Conservation (phyloP, 2,113 vertebrate species). For the Oncorhynchus kisutch region DNA sequence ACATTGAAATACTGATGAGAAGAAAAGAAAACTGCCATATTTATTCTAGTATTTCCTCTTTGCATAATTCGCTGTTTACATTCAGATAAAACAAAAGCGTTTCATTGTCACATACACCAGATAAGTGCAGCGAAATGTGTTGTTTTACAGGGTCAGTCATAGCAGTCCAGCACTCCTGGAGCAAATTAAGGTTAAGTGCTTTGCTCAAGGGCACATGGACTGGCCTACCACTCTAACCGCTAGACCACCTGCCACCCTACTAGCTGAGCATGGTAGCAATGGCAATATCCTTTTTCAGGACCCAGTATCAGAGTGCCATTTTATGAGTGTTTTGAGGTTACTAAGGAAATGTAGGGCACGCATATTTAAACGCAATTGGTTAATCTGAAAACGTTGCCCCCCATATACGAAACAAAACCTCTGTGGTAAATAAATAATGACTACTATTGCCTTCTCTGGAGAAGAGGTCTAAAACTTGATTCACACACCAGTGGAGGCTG, state of each 20-base stretch:
- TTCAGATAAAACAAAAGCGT: background rate
- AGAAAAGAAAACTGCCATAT: no score
- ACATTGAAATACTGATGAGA: no score
- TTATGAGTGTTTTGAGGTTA: conserved; percentile 5
- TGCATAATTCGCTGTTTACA: no score
- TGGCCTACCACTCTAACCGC: no score
- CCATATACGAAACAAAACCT: conserved; percentile 52
- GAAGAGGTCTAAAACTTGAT: conserved; percentile 65
- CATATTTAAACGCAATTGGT: conserved; percentile 52
- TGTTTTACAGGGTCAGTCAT: no score
- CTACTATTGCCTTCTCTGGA: conserved; percentile 39
- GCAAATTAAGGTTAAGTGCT: no score
- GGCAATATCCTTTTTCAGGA: background rate
- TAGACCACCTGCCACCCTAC: background rate
- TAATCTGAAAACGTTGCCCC: conserved; percentile 58
- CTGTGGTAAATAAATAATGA: conserved; percentile 67
- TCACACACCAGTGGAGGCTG: background rate
- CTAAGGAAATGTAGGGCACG: conserved; percentile 35
- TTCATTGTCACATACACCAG: no score
- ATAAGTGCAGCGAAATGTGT: no score
- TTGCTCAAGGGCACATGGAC: no score
- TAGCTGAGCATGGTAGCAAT: background rate
- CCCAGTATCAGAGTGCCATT: background rate
- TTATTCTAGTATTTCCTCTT: no score
- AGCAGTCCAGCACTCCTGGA: no score